Base-by-base conservation (phyloP, 2,113 vertebrate species). In the Cacatua alba region DNA sequence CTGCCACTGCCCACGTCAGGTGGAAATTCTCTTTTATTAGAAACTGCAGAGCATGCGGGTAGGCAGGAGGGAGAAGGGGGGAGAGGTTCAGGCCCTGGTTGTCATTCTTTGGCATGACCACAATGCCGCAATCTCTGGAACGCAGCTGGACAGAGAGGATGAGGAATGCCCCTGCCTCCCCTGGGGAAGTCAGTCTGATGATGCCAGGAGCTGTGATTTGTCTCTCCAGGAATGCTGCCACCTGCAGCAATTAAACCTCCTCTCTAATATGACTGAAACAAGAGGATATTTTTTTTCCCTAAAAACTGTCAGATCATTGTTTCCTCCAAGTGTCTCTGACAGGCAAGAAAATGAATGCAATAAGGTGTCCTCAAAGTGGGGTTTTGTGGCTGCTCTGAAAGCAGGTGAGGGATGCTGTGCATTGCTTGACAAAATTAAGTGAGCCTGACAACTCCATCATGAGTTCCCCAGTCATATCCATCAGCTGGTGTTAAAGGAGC, bases 221-320 rank as follows among this genome's bases (percentile, higher is more conserved):
- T 88, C 84, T 82, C 71, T 41, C 46, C 75, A 95, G 72, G 88
- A 96, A 96, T 91, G 86, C 17, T 94, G 62, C 77, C 94, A 92
- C 94, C 86, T 94, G 75, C 82, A 95, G 82, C 84, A 95, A 93
- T 94, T 92, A 96, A 95, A 52, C 65, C 69, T 91, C 62, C 4
- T 10, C 79, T 55, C 13, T 24, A 28, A 64, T 26, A 23, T 53
- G 64, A 86, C 76, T 93, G 75, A 88, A 95, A 74, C 39, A 63
- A 70, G 53, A 84, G 24, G 33, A 8, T 68, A 53, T 72, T 92
- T 72, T 33, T 24, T 78, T 33, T 19, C 80, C 55, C 33, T 75
- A 67, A 67, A 83, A 92, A 92, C 53, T 77, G 39, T 67, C 65
- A 82, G 31, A 26, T 93, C 70, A 49, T 17, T 79, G 80, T 65